Percentiles rank a stretch among this genome's conserved stretches.
phyloP scores from a whole-genome alignment of 2,113 vertebrate species.

The Mystacornis crossleyi region DNA sequence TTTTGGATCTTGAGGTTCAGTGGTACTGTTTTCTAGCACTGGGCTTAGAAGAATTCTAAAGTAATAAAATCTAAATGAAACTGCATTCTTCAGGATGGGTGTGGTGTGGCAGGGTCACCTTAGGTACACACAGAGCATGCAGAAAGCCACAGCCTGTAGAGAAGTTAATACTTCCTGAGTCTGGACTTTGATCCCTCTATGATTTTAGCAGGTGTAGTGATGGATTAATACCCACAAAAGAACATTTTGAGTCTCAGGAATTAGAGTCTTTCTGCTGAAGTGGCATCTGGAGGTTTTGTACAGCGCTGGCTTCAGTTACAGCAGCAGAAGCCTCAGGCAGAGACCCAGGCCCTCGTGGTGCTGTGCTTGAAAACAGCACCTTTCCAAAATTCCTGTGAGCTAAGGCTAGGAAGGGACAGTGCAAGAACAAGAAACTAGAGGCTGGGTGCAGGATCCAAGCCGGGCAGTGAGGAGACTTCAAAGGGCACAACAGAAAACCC shows the following conservation, averaged over 20 bases:
- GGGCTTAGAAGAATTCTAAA: neutral
- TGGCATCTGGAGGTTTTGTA: neutral
- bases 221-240: neutral
- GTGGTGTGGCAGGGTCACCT: neutral
- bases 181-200: neutral
- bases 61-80: neutral
- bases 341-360: neutral
- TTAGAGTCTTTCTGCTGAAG: neutral
- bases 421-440: neutral
- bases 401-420: neutral
- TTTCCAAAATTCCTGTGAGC: neutral
- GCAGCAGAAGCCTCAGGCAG: neutral
- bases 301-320: neutral
- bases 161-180: neutral
- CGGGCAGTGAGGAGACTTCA: neutral
- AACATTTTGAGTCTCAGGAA: neutral
- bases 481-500: fast-evolving
- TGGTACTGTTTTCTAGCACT: neutral
- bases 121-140: neutral
- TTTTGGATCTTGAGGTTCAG: neutral
- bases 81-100: neutral
- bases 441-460: neutral
- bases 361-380: neutral
- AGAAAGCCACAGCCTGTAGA: neutral
- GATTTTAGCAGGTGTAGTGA: neutral